These are phyloP conservation scores for Brenthis hecate DNA, from an alignment of 2,888 invertebrate genomes.

Conservation along the genomic window DNA sequence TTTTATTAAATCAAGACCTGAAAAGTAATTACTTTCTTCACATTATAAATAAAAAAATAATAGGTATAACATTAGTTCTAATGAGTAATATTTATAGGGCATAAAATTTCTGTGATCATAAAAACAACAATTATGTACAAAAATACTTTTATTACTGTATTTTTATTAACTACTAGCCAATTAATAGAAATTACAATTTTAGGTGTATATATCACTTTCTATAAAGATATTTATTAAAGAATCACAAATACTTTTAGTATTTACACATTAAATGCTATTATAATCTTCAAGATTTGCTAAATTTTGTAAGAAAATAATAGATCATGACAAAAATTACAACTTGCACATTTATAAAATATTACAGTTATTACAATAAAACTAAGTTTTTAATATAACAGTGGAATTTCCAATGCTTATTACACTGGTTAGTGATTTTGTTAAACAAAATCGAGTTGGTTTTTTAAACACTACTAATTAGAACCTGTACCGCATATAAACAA, in stretches of 20 bases:
- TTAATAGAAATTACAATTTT: constrained; percentile 10
- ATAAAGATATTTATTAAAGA: constrained; percentile 5
- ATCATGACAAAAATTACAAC: background rate
- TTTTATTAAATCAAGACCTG: constrained; percentile 4
- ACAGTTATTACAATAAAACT: constrained; percentile 23
- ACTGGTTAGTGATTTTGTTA: no score
- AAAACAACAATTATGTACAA: constrained; percentile 25
- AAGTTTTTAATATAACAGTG: constrained; percentile 23
- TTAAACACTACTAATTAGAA: no score
- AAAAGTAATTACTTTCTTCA: no score
- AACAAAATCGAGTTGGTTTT: no score
- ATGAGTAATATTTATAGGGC: background rate
- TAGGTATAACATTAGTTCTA: background rate
- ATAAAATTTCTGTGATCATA: background rate
- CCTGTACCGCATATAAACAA: no score
- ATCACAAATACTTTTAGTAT: constrained; percentile 15
- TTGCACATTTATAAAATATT: background rate
- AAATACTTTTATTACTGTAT: constrained; percentile 24
- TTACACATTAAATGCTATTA: constrained; percentile 21
- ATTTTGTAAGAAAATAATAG: background rate
- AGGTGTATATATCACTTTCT: constrained; percentile 13
- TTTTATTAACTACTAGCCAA: constrained; percentile 18
- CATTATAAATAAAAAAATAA: background rate
- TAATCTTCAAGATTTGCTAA: background rate
- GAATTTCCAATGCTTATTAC: constrained; percentile 25